Base-by-base conservation (phyloP, 2,113 vertebrate species). In the Meleagris gallopavo region DNA sequence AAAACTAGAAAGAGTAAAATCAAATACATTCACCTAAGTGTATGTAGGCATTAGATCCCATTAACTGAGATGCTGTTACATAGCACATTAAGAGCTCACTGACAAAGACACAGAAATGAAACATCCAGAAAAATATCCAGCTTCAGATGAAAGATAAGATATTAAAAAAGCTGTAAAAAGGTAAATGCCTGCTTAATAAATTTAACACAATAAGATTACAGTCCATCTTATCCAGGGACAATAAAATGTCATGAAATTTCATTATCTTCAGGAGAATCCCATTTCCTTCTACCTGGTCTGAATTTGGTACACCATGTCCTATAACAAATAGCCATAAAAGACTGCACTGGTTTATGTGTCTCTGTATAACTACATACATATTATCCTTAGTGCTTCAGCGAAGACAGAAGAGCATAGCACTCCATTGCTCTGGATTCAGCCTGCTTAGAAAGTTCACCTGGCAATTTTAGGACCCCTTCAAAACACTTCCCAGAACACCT, bases 1-100 rank as follows among this genome's bases (percentile, higher is more conserved):
- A 89, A 81, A 89, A 71, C 84, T 24, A 84, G 48, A 24, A 72
- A n/a, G 32, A 46, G 65, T 76, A 73, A 91, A 92, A 87, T 84
- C 22, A 79, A 86, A 93, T n/a, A 69, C 10, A 61, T 76, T 82
- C 25, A 69, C 25, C 84, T 76, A 76, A 89, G 61, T 32, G 17
- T 21, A 85, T 10, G 64, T 62, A 54, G 45, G 15, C 24, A 79
- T 61, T 13, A 58, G 58, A 93, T 54, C 10, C 83, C 14, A 60
- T 85, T 70, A 75, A 83, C 13, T 58, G 30, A 73, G 24, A 57
- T 46, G 72, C 10, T 86, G 50, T 83, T 86, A 86, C 74, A 86
- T 18, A 86, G 20, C 11, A 18, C 65, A 27, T 78, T 67, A 95
- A 77, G n/a, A 88, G 34, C 52, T 72, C 57, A 38, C 29, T 84